Evolutionary conservation across 2,113 vertebrate genomes (phyloP).

Genomic region (Hiodon tergisus): DNA sequence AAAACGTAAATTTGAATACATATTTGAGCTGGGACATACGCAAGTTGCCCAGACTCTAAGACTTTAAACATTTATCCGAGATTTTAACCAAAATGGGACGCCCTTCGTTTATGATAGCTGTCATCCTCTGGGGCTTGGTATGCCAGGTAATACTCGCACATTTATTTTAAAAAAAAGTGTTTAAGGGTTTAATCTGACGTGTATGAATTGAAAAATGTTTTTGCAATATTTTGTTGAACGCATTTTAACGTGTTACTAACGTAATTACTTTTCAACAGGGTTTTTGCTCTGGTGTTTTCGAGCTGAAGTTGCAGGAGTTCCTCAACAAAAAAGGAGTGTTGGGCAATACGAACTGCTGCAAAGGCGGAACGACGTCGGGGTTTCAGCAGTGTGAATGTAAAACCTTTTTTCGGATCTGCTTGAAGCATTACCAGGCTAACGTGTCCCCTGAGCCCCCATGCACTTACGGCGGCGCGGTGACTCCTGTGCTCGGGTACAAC

Average conservation of each 20-base stretch:
- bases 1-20: conserved; percentile 55
- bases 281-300: conserved; percentile 86
- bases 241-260: neutral
- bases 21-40: conserved; percentile 56
- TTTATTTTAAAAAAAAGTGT: neutral
- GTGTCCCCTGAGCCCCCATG: conserved; percentile 95
- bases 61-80: conserved; percentile 52
- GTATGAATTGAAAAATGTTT: neutral
- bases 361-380: conserved; percentile 58
- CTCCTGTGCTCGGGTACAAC: conserved; percentile 90
- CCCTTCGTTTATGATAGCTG: conserved; percentile 69
- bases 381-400: conserved; percentile 90
- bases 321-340: conserved; percentile 86
- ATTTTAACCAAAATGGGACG: conserved; percentile 79
- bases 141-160: conserved; percentile 72
- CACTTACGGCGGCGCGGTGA: conserved; percentile 90
- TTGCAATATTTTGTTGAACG: neutral
- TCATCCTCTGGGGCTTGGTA: conserved; percentile 71
- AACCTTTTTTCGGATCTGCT: conserved; percentile 95
- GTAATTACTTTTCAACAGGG: conserved; percentile 58
- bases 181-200: neutral
- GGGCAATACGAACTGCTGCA: conserved; percentile 87
- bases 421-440: conserved; percentile 94
- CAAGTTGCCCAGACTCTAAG: conserved; percentile 39
- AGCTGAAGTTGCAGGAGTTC: conserved; percentile 96